These are phyloP conservation scores for Hirundo rustica DNA, from an alignment of 2,797 vertebrate species.

Conservation along the genomic window DNA sequence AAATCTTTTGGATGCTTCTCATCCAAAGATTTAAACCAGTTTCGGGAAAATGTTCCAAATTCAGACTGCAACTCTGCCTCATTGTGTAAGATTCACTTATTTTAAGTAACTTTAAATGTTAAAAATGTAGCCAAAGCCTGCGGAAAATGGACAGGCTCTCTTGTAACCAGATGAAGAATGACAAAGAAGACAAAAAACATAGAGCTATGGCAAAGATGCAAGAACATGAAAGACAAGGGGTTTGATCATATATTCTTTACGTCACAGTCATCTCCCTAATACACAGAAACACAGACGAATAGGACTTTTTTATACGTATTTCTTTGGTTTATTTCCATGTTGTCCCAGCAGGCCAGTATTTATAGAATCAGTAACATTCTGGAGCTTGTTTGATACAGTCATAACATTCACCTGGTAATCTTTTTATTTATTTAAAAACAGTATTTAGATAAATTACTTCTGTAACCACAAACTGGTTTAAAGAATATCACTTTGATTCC, in stretches of 20 bases:
- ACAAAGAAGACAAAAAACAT: neutral
- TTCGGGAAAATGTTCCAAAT: neutral
- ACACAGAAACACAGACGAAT: neutral
- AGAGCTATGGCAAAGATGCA: neutral
- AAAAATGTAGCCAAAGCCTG: neutral
- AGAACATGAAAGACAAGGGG: neutral
- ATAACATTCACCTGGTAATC: neutral
- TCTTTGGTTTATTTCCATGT: neutral
- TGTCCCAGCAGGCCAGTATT: neutral
- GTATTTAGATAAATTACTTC: neutral
- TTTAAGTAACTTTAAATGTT: neutral
- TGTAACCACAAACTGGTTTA: neutral
- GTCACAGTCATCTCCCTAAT: neutral
- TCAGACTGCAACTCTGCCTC: neutral
- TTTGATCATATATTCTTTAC: neutral
- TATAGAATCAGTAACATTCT: neutral
- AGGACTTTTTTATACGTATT: neutral
- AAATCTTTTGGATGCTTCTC: neutral
- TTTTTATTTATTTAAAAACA: neutral
- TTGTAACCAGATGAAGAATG: neutral
- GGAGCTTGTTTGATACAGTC: neutral
- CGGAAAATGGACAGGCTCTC: neutral
- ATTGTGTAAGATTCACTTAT: neutral
- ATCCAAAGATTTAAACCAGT: neutral
- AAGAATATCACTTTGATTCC: neutral